Evolutionary conservation across 2,797 vertebrate species (phyloP).

Genomic region (Acanthurus lineatus): DNA sequence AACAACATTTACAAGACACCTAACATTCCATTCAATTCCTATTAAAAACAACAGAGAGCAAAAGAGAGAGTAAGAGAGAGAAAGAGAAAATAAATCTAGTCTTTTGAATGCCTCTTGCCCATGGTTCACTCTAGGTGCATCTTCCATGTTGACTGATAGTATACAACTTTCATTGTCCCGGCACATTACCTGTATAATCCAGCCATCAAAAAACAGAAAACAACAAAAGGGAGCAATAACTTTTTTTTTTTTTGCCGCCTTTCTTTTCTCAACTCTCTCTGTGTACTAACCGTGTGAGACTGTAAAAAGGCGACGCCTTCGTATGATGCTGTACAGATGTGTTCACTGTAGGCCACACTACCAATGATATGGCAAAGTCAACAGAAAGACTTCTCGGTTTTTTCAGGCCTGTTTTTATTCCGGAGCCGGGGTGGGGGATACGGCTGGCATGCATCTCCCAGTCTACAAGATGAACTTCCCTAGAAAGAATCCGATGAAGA

Average conservation of each 20-base stretch:
- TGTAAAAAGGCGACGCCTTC: slow-evolving; percentile 91
- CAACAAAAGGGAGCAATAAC: slow-evolving; percentile 56
- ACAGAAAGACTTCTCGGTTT: slow-evolving; percentile 87
- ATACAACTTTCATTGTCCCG: slow-evolving; percentile 86
- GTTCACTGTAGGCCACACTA: slow-evolving; percentile 89
- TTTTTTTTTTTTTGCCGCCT: slow-evolving; percentile 68
- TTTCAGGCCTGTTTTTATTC: slow-evolving; percentile 73
- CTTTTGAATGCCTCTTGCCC: slow-evolving; percentile 87
- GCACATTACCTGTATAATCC: slow-evolving; percentile 61
- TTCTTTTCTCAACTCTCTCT: slow-evolving; percentile 70
- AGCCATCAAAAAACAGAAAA: slow-evolving; percentile 42
- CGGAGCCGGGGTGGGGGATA: slow-evolving; percentile 73
- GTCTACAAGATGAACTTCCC: slow-evolving; percentile 99
- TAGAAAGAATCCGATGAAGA: slow-evolving; percentile 99
- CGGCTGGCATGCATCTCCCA: slow-evolving; percentile 88
- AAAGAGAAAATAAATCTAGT: slow-evolving; percentile 79
- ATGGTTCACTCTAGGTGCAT: slow-evolving; percentile 75
- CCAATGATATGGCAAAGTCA: slow-evolving; percentile 97
- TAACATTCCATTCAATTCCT: slow-evolving; percentile 93
- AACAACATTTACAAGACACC: slow-evolving; percentile 98
- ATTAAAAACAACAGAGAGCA: slow-evolving; percentile 90
- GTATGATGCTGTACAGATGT: slow-evolving; percentile 92
- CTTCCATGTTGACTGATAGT: slow-evolving; percentile 83
- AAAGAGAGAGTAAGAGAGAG: slow-evolving; percentile 33
- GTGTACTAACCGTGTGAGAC: slow-evolving; percentile 88